phyloP scores from a whole-genome alignment of 2,113 vertebrate species.

The Calypte anna region DNA sequence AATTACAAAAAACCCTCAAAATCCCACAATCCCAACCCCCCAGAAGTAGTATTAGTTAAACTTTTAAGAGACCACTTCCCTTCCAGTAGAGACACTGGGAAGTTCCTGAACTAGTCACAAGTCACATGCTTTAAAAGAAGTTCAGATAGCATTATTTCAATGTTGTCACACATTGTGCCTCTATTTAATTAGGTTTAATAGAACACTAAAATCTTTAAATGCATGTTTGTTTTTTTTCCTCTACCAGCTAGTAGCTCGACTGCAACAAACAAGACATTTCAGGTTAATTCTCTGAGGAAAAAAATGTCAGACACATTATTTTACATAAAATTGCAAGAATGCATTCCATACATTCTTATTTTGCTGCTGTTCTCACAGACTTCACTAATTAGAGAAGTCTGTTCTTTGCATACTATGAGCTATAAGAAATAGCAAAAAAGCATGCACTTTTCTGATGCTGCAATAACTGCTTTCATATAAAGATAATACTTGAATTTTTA shows the following conservation, averaged over 20 bases:
- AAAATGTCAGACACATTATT: neutral
- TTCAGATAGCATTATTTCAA: neutral
- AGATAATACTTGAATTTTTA: neutral
- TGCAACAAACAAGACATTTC: neutral
- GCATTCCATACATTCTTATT: neutral
- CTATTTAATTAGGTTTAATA: neutral
- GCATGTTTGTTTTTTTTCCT: neutral
- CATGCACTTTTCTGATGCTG: neutral
- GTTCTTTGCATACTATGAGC: neutral
- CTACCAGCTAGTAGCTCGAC: neutral
- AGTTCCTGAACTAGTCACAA: neutral
- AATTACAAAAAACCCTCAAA: neutral
- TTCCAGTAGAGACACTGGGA: neutral
- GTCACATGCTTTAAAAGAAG: neutral
- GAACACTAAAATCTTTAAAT: neutral
- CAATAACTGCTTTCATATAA: neutral
- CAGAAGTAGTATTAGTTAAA: neutral
- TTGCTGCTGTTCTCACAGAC: neutral
- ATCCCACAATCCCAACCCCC: neutral
- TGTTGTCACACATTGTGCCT: neutral
- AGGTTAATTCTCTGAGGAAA: neutral
- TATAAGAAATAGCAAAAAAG: neutral
- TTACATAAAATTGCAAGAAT: neutral
- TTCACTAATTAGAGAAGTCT: neutral
- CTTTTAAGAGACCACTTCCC: neutral